Percentiles rank a stretch among this genome's conserved stretches.
phyloP scores from a whole-genome alignment of 2,888 invertebrate genomes.

The Protodeltote pygarga region DNA sequence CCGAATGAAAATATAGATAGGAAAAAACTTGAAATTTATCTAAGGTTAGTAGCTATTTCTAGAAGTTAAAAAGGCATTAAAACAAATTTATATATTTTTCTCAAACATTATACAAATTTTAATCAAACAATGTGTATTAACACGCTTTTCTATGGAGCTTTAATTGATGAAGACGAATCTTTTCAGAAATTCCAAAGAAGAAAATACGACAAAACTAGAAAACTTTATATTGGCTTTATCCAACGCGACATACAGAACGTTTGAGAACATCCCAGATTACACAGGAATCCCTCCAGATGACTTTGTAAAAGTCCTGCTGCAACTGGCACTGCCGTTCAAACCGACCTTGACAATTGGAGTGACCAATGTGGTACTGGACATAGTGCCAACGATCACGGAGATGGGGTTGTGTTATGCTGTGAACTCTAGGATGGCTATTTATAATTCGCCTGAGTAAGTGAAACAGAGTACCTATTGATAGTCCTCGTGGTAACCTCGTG shows the following conservation, averaged over 20 bases:
- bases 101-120: no score
- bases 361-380: constrained; percentile 77
- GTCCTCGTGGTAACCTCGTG: no score
- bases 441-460: constrained; percentile 87
- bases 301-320: constrained; percentile 86
- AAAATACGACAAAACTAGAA: constrained; percentile 84
- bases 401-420: constrained; percentile 90
- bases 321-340: constrained; percentile 81
- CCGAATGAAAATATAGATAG: constrained; percentile 86
- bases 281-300: constrained; percentile 84
- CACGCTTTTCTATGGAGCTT: no score
- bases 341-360: constrained; percentile 86
- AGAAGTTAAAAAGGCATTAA: background rate
- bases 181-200: constrained; percentile 66
- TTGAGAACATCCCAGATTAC: constrained; percentile 86
- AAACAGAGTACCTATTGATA: no score
- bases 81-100: no score
- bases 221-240: constrained; percentile 86
- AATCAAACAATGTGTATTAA: no score
- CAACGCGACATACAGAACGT: constrained; percentile 87
- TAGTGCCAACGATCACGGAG: constrained; percentile 89
- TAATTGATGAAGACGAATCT: constrained; percentile 20
- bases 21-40: constrained; percentile 81
- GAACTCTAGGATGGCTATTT: constrained; percentile 88
- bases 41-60: constrained; percentile 71